These are phyloP conservation scores for Agapostemon virescens DNA, from an alignment of 2,888 invertebrate species.

Conservation along the genomic window DNA sequence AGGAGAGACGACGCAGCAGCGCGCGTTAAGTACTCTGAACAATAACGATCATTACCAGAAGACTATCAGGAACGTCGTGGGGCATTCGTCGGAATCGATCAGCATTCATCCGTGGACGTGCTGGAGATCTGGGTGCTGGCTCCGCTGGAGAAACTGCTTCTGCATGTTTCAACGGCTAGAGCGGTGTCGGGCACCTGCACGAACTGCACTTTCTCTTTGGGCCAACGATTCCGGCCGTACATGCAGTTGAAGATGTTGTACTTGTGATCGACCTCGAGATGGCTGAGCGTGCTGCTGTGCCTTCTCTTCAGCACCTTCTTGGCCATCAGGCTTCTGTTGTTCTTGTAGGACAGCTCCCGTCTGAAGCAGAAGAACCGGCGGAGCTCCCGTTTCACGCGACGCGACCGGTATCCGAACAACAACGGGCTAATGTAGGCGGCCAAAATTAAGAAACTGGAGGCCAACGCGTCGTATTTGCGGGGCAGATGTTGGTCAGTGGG, in stretches of 20 bases:
- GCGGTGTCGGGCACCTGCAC: constrained; percentile 83
- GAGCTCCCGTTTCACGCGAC: constrained; percentile 84
- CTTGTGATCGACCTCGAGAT: constrained; percentile 72
- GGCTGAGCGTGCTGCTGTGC: constrained; percentile 73
- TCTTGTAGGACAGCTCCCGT: constrained; percentile 77
- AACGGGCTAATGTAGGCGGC: constrained; percentile 87
- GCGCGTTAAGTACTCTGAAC: constrained; percentile 13
- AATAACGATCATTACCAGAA: not conserved
- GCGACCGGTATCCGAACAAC: constrained; percentile 89
- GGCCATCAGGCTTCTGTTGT: constrained; percentile 81
- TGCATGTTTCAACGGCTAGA: constrained; percentile 83
- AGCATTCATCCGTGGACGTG: constrained; percentile 83
- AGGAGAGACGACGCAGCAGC: not conserved
- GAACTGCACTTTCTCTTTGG: constrained; percentile 81
- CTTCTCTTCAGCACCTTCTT: constrained; percentile 77
- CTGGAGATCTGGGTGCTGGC: constrained; percentile 85
- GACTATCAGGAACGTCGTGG: constrained; percentile 18
- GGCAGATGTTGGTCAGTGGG: constrained; percentile 67
- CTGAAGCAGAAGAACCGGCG: constrained; percentile 81
- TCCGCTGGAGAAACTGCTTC: constrained; percentile 85
- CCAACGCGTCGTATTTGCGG: constrained; percentile 75
- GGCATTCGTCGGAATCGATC: constrained; percentile 7
- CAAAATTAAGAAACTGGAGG: constrained; percentile 81
- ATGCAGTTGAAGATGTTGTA: constrained; percentile 79
- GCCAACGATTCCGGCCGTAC: constrained; percentile 76